phyloP scores from a whole-genome alignment of 1,140 invertebrate species.

The Andrena cerasifolii region DNA sequence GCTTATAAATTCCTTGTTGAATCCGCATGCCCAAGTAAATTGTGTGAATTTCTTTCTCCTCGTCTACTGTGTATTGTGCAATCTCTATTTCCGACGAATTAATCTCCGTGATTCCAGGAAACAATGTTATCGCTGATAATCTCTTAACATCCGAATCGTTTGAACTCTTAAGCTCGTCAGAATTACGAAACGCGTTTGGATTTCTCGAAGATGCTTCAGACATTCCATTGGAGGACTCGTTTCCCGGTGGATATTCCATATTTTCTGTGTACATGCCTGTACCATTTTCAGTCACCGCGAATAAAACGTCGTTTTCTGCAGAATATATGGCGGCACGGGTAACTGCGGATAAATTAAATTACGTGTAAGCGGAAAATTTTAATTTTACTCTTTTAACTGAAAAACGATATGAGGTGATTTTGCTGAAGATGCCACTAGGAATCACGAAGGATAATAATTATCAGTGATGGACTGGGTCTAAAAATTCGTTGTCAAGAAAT shows the following conservation, averaged over 20 bases:
- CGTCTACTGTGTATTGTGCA: slow-evolving; percentile 61
- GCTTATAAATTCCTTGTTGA: slow-evolving; percentile 61
- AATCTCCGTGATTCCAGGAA: neutral
- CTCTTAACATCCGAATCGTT: neutral
- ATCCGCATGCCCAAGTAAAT: slow-evolving; percentile 58
- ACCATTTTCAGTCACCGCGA: neutral
- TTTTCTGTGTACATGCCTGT: neutral
- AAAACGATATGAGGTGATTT: too few relatives aligned
- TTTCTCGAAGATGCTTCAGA: neutral
- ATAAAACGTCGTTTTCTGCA: neutral
- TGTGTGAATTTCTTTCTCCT: slow-evolving; percentile 56
- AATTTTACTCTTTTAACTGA: too few relatives aligned
- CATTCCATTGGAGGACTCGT: neutral
- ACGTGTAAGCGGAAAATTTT: neutral
- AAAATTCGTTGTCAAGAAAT: too few relatives aligned
- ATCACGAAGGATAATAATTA: too few relatives aligned
- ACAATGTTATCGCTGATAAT: neutral
- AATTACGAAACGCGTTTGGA: neutral
- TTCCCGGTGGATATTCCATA: neutral
- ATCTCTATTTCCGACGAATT: slow-evolving; percentile 53
- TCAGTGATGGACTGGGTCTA: too few relatives aligned
- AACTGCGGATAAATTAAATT: neutral
- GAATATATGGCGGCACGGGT: too few relatives aligned
- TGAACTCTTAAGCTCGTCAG: neutral
- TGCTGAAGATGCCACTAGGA: too few relatives aligned